These are phyloP conservation scores for Amblyjoppa proteus DNA, from an alignment of 2,888 invertebrate genomes.

Conservation along the genomic window DNA sequence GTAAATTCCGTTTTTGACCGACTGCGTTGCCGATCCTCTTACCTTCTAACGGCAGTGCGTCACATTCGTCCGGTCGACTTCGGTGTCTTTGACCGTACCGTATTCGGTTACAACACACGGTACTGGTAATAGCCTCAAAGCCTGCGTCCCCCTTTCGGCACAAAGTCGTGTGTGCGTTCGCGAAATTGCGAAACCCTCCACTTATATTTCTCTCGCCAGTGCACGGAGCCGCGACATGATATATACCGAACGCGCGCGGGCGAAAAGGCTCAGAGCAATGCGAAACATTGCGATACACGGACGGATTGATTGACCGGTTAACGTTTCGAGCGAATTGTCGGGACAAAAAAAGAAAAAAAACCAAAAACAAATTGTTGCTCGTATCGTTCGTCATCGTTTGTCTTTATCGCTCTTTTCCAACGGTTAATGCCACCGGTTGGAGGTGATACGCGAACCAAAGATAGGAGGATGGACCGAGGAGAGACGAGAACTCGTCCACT, in stretches of 20 bases:
- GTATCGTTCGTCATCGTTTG: constrained; percentile 58
- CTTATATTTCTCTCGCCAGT: background rate
- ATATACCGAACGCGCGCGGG: constrained; percentile 15
- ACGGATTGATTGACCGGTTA: constrained; percentile 8
- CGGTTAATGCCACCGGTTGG: constrained; percentile 13
- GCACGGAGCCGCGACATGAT: constrained; percentile 9
- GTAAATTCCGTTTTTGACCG: too few species aligned
- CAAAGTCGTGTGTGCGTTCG: background rate
- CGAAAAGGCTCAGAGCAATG: background rate
- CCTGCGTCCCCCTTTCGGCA: too few species aligned
- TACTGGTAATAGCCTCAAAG: too few species aligned
- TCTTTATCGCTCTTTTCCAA: constrained; percentile 39
- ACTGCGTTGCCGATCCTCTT: too few species aligned
- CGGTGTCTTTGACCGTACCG: too few species aligned
- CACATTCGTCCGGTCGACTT: too few species aligned
- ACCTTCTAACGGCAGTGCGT: too few species aligned
- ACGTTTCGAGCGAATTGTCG: constrained; percentile 8
- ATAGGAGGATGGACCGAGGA: background rate
- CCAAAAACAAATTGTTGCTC: constrained; percentile 7
- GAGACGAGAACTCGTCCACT: constrained; percentile 14
- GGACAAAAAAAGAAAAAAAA: background rate
- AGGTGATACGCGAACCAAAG: background rate
- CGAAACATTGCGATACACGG: background rate
- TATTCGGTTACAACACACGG: too few species aligned
- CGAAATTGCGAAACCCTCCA: background rate